These are phyloP conservation scores for Cosmia trapezina DNA, from an alignment of 2,888 invertebrate genomes.

Conservation along the genomic window DNA sequence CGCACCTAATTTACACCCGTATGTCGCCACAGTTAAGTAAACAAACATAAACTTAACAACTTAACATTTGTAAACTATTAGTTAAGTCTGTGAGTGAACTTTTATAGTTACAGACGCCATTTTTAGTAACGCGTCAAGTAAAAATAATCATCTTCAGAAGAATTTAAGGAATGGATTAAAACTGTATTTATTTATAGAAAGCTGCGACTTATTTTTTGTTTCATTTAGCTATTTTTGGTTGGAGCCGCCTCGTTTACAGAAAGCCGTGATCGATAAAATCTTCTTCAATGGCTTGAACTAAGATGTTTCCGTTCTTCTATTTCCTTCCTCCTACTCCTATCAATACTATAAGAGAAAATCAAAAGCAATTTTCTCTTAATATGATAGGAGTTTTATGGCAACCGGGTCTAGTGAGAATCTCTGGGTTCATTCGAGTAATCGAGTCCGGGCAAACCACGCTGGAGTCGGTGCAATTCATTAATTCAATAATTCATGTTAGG, in stretches of 20 bases:
- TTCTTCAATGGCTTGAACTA: not conserved
- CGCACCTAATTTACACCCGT: not conserved
- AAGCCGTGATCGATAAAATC: not conserved
- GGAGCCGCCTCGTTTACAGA: not conserved
- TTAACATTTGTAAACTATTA: conserved; percentile 47
- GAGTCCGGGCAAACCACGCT: no score
- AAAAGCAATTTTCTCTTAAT: no score
- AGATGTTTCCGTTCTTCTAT: not conserved
- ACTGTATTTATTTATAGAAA: conserved; percentile 19
- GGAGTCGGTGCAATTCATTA: no score
- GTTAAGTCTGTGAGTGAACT: conserved; percentile 39
- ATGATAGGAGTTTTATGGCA: no score
- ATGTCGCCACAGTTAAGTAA: conserved; percentile 8
- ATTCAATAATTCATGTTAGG: no score
- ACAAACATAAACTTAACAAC: conserved; percentile 25
- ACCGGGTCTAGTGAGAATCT: no score
- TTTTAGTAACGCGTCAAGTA: conserved; percentile 38
- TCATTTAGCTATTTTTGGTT: conserved; percentile 1
- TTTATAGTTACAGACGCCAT: conserved; percentile 48
- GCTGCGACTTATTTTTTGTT: conserved; percentile 4
- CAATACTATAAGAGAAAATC: no score
- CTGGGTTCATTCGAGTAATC: no score
- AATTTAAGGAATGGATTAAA: conserved; percentile 30
- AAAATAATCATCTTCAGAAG: conserved; percentile 41
- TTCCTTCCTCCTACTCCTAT: no score